Evolutionary conservation across 2,113 vertebrate genomes (phyloP), one percentile per base, ranked within the genome.

Genomic region (Candoia aspera): DNA sequence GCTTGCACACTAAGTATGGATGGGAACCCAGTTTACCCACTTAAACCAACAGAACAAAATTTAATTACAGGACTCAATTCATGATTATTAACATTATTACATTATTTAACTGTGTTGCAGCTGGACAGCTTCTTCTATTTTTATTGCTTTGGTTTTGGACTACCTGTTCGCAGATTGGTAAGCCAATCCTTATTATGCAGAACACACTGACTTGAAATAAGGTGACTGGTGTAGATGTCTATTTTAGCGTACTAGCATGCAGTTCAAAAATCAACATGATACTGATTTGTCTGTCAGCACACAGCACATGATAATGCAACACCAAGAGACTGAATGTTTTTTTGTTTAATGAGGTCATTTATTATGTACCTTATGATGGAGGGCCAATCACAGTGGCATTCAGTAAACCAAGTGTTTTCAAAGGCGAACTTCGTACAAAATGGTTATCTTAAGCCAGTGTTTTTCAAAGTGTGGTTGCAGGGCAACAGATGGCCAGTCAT

Each of bases 181-280:
- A 57, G 60, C 91, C 0, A 0, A 0, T 90, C 23, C 59, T 91
- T 55, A 84, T 84, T 93, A 88, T 92, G 58, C 88, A 93, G 92
- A 93, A 90, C 91, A 58, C 91, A 33, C n/a, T 87, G 92, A 53
- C 86, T 92, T 93, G 90, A 64, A 94, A 88, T 88, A 94, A 94
- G 90, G 84, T 94, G 94, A 93, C 91, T 95, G 73, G 58, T 93
- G 54, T 92, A 95, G 93, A 91, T 91, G 42, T 94, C 0, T 92
- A 26, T 37, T 58, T 42, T 8, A 21, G 4, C 92, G 0, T 58
- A 91, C 91, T 93, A 79, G 92, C 83, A 90, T 93, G 92, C 55
- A 57, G 93, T 84, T 59, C 5, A 19, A 37, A 86, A 83, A 91
- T 95, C 57, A 91, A 0, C 89, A 54, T 90, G 73, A 46, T 46